These are phyloP conservation scores for Syngnathoides biaculeatus DNA, from an alignment of 2,113 vertebrate species.

Conservation along the genomic window DNA sequence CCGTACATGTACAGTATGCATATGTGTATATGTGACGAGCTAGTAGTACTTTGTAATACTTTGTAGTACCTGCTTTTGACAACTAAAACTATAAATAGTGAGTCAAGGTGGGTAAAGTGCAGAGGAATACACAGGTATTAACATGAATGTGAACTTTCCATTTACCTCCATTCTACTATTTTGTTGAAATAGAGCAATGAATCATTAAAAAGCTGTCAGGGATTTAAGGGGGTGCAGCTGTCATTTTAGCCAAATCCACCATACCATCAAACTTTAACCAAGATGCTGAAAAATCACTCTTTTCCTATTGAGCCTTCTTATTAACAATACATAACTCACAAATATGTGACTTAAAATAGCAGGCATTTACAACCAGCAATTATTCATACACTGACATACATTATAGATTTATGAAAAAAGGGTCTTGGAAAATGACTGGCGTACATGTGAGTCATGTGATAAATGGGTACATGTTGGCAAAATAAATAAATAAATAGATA, in stretches of 20 bases:
- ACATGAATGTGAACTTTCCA: not conserved
- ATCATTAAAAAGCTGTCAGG: not conserved
- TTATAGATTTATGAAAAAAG: conserved; percentile 39
- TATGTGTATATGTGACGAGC: no score
- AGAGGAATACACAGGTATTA: not conserved
- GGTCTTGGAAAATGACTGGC: conserved; percentile 16
- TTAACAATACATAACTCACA: conserved; percentile 38
- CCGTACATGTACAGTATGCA: no score
- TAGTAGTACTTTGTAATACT: no score
- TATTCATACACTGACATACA: conserved; percentile 44
- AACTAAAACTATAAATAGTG: not conserved
- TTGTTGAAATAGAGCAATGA: not conserved
- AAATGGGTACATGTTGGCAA: not conserved
- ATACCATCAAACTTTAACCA: not conserved
- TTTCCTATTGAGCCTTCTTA: conserved; percentile 16
- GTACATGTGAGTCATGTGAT: conserved; percentile 13
- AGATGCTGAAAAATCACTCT: conserved; percentile 6
- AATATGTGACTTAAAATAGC: conserved; percentile 42
- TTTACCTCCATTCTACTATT: not conserved
- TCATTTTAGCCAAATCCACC: not conserved
- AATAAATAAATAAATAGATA: not conserved
- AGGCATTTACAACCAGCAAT: conserved; percentile 39
- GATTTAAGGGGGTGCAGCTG: not conserved
- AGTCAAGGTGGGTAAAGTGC: not conserved
- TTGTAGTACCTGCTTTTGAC: not conserved